Conservation (phyloP, 2,113 vertebrate genomes). For the Sinocyclocheilus grahami region DNA sequence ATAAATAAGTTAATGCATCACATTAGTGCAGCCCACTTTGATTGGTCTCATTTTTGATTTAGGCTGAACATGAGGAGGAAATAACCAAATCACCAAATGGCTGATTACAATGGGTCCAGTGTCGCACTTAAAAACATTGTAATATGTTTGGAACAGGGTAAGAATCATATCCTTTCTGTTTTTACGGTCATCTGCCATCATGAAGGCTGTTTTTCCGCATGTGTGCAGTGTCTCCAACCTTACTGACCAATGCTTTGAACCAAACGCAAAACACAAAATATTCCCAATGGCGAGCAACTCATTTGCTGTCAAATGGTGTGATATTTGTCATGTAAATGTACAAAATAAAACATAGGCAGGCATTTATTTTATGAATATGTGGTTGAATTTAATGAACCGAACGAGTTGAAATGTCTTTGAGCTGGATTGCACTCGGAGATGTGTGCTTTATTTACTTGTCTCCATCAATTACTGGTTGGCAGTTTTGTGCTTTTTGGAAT, state of each 20-base stretch:
- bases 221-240: neutral
- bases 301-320: neutral
- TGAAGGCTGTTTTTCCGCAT: constrained; percentile 1
- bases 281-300: neutral
- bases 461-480: constrained; percentile 74
- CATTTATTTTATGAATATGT: constrained; percentile 38
- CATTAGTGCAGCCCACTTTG: constrained; percentile 67
- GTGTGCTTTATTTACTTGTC: constrained; percentile 71
- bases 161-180: neutral
- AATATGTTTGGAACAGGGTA: constrained; percentile 26
- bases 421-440: constrained; percentile 72
- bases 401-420: constrained; percentile 63
- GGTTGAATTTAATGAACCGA: constrained; percentile 52
- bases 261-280: constrained; percentile 2
- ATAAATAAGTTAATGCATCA: constrained; percentile 63
- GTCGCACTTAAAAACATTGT: constrained; percentile 1
- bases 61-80: neutral
- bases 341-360: constrained; percentile 4
- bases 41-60: constrained; percentile 62
- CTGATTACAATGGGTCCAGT: constrained; percentile 1
- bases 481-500: constrained; percentile 57
- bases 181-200: neutral
- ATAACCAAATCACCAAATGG: neutral
- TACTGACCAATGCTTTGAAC: constrained; percentile 20
- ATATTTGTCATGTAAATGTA: constrained; percentile 51